Evolutionary conservation across 1,140 invertebrate genomes (phyloP).

Genomic region (Drosophila dunni): DNA sequence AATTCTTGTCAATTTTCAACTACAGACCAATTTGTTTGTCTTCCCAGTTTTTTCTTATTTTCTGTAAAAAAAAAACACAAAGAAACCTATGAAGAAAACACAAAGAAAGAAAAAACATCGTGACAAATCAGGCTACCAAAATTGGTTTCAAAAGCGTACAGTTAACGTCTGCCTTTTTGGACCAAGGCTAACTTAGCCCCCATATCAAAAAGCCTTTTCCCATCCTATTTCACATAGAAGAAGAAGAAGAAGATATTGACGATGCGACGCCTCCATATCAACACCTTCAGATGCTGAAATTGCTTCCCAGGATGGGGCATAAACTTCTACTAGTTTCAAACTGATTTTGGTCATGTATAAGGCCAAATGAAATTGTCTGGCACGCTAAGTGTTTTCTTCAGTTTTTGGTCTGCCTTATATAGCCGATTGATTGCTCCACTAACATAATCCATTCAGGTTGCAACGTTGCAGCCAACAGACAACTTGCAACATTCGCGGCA

Average conservation of each 20-base stretch:
- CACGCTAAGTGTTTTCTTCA: slow-evolving; percentile 77
- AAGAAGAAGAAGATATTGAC: not conserved
- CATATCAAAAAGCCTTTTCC: slow-evolving; percentile 80
- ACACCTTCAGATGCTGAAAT: slow-evolving; percentile 42
- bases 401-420: slow-evolving; percentile 66
- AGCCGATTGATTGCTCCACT: slow-evolving; percentile 80
- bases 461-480: slow-evolving; percentile 6
- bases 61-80: slow-evolving; percentile 41
- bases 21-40: slow-evolving; percentile 85
- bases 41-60: slow-evolving; percentile 55
- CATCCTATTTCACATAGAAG: slow-evolving; percentile 21
- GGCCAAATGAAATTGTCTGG: slow-evolving; percentile 79
- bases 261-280: slow-evolving; percentile 45
- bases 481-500: slow-evolving; percentile 23
- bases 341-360: slow-evolving; percentile 72
- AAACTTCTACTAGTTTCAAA: slow-evolving; percentile 16
- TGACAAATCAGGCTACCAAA: slow-evolving; percentile 85
- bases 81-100: slow-evolving; percentile 38
- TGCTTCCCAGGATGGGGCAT: slow-evolving; percentile 48
- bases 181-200: slow-evolving; percentile 47
- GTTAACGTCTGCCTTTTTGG: slow-evolving; percentile 28
- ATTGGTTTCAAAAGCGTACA: slow-evolving; percentile 76
- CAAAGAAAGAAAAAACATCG: slow-evolving; percentile 69
- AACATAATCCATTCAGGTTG: slow-evolving; percentile 49
- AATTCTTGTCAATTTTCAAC: slow-evolving; percentile 85